Evolutionary conservation across 2,888 invertebrate species (phyloP).

Genomic region (Pachydiplax longipennis): DNA sequence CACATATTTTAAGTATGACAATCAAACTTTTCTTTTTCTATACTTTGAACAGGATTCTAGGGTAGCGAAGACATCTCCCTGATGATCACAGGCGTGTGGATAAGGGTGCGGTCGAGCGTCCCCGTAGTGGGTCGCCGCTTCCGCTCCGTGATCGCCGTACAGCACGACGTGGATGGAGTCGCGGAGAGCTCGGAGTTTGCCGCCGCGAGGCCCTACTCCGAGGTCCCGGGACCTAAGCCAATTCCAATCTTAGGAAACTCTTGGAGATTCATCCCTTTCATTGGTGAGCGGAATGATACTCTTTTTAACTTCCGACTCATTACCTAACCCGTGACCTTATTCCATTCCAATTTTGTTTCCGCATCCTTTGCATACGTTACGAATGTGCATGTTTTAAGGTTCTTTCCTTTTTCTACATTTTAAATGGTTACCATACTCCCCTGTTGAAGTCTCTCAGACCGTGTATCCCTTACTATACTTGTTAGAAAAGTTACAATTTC

Average conservation of each 20-base stretch:
- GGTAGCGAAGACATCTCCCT: background rate
- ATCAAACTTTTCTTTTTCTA: no score
- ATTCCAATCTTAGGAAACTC: constrained; percentile 69
- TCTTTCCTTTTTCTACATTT: background rate
- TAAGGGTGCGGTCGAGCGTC: background rate
- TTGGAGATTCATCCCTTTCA: constrained; percentile 69
- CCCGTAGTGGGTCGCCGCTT: background rate
- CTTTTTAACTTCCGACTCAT: background rate
- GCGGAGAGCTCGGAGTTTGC: background rate
- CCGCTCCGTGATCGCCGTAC: background rate
- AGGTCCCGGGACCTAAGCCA: constrained; percentile 69
- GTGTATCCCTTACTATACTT: no score
- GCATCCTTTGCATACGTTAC: background rate
- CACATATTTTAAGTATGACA: no score
- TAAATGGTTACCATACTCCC: background rate
- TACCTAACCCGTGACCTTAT: background rate
- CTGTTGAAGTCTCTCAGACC: background rate
- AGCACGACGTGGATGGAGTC: background rate
- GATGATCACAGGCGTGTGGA: background rate
- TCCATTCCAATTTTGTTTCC: background rate
- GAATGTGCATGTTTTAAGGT: background rate
- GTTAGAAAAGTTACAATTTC: no score
- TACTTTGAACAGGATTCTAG: background rate
- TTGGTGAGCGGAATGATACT: constrained; percentile 61
- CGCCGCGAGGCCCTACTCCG: constrained; percentile 56